Evolutionary conservation across 2,113 vertebrate genomes (phyloP), one percentile per base, ranked within the genome.

Genomic region (Rissa tridactyla): DNA sequence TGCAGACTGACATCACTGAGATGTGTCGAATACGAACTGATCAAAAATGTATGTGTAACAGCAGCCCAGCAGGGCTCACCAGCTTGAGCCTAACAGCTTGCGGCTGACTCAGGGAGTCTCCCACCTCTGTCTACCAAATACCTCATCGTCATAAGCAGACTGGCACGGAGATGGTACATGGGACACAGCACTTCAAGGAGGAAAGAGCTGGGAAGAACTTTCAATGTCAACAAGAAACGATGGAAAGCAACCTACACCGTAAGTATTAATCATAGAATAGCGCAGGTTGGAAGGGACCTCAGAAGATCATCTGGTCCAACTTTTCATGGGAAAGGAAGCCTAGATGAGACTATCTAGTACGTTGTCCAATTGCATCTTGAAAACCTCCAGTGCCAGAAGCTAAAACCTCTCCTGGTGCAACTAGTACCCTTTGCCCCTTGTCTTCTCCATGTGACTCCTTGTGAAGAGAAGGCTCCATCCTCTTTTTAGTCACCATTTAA

Each of bases 151-250:
- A 62, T 54, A 51, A 75, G 13, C 13, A 75, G 19, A 32, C 5
- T 15, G 8, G 3, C 2, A 1, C 27, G 34, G 21, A 44, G 7
- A 30, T 44, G 25, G 5, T 51, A 38, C 16, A 22, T 2, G 40
- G 22, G 17, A 46, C 42, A 42, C 36, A 55, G 9, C 4, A 7
- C 8, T 76, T 11, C 17, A 34, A 88, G 47, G 36, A 47, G 13
- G 51, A 76, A 65, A 82, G 23, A 80, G 2, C 1, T 58, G 34
- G 27, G 19, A 76, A 86, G n/a, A 32, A 32, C 4, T 78, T 82
- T 80, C 47, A 88, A 14, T 11, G 65, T 14, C 26, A 72, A 51
- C 17, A 68, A 13, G 10, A 64, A 25, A 69, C 34, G 14, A 40
- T 15, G 19, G 36, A 88, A 96, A 71, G 5, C 47, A 71, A 44